phyloP scores from a whole-genome alignment of 1,140 invertebrate species.

The Drosophila azteca region DNA sequence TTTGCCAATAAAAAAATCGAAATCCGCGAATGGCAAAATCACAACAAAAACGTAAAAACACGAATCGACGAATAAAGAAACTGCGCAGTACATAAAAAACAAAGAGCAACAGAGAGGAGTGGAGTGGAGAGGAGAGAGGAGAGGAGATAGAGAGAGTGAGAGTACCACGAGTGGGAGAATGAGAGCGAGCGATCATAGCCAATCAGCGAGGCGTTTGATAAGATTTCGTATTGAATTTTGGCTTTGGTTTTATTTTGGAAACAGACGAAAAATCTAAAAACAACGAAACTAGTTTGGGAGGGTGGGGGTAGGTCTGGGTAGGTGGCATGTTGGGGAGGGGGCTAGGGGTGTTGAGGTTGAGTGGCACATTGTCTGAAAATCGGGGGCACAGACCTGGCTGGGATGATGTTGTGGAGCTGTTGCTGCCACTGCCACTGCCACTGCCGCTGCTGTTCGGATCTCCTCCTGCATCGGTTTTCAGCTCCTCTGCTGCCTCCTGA shows the following conservation, averaged over 20 bases:
- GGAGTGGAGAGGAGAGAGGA: slow-evolving; percentile 20
- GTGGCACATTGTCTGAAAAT: slow-evolving; percentile 1
- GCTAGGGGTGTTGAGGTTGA: background rate
- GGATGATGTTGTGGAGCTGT: slow-evolving; percentile 29
- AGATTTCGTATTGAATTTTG: slow-evolving; percentile 61
- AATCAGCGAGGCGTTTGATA: slow-evolving; percentile 74
- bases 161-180: slow-evolving; percentile 5
- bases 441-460: slow-evolving; percentile 9
- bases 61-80: slow-evolving; percentile 48
- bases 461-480: slow-evolving; percentile 8
- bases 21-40: slow-evolving; percentile 55
- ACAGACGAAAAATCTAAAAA: slow-evolving; percentile 35
- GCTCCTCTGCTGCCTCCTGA: slow-evolving; percentile 5
- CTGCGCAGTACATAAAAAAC: slow-evolving; percentile 67
- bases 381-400: slow-evolving; percentile 32
- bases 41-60: slow-evolving; percentile 65
- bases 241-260: slow-evolving; percentile 35
- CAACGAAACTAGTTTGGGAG: slow-evolving; percentile 56
- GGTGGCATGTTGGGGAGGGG: slow-evolving; percentile 22
- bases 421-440: slow-evolving; percentile 17
- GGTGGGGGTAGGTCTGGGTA: slow-evolving; percentile 1
- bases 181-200: slow-evolving; percentile 55
- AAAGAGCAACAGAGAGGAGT: slow-evolving; percentile 26
- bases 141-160: slow-evolving; percentile 44
- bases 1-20: slow-evolving; percentile 74